These are phyloP conservation scores for Dynastes grantii DNA, from an alignment of 2,888 invertebrate genomes.

Conservation along the genomic window DNA sequence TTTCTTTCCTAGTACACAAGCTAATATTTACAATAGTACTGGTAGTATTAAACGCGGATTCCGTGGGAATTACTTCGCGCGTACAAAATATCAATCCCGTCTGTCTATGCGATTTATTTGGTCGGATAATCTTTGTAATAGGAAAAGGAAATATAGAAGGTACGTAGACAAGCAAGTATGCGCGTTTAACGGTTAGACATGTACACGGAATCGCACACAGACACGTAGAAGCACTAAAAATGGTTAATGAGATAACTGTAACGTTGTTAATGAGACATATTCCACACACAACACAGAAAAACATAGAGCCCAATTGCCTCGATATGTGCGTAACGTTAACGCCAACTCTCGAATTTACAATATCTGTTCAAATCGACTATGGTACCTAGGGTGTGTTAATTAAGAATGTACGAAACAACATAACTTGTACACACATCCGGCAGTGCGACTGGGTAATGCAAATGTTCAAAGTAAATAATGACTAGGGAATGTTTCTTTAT, in stretches of 20 bases:
- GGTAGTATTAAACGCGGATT: not conserved
- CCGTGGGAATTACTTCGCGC: not conserved
- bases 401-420: not conserved
- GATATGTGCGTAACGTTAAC: slow-evolving; percentile 3
- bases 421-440: not conserved
- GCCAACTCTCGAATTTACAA: slow-evolving; percentile 12
- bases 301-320: too few relatives aligned
- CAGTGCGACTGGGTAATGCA: not conserved
- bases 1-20: too few relatives aligned
- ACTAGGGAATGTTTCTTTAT: too few relatives aligned
- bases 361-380: not conserved
- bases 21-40: not conserved
- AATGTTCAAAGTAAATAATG: too few relatives aligned
- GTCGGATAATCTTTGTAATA: slow-evolving; percentile 8
- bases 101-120: not conserved
- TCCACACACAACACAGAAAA: not conserved
- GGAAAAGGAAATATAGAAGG: slow-evolving; percentile 15
- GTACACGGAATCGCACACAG: not conserved
- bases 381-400: not conserved
- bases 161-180: not conserved
- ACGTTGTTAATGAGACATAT: slow-evolving; percentile 6
- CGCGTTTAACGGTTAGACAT: slow-evolving; percentile 11
- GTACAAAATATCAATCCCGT: not conserved
- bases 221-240: not conserved
- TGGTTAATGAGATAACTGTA: slow-evolving; percentile 34